Conservation (phyloP, 1,140 invertebrate genomes). For the Euschistus heros region DNA sequence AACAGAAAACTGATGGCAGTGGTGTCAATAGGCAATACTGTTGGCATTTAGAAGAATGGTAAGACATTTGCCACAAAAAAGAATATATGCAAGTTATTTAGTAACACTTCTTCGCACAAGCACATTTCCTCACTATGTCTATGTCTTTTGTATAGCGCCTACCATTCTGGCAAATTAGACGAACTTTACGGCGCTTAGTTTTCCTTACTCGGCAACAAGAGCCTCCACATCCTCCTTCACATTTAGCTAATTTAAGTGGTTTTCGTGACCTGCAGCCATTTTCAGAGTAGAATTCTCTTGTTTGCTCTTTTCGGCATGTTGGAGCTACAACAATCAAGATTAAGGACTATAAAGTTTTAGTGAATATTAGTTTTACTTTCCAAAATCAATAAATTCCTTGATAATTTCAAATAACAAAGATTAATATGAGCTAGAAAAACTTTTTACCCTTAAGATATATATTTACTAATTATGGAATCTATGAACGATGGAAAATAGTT, state of each 20-base stretch:
- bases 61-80: conserved; percentile 11
- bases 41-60: conserved; percentile 13
- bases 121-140: conserved; percentile 89
- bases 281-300: conserved; percentile 79
- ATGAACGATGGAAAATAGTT: no score
- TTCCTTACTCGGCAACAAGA: conserved; percentile 80
- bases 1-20: conserved; percentile 4
- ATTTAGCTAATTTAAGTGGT: conserved; percentile 79
- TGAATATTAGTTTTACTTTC: background rate
- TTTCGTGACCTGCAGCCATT: conserved; percentile 78
- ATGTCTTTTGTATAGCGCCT: conserved; percentile 89
- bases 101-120: conserved; percentile 74
- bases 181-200: conserved; percentile 84
- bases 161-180: conserved; percentile 84
- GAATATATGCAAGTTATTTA: conserved; percentile 35
- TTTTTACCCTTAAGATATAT: no score
- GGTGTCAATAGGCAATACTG: conserved; percentile 13
- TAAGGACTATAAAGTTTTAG: background rate
- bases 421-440: no score
- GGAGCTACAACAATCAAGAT: conserved; percentile 41
- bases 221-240: conserved; percentile 56
- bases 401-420: background rate
- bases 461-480: no score
- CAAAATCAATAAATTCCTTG: background rate
- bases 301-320: conserved; percentile 79